A percentile compares a stretch with the other conserved stretches of the same genome.
phyloP scores from a whole-genome alignment of 2,113 vertebrate species.

The Myrmophylax atrothorax region DNA sequence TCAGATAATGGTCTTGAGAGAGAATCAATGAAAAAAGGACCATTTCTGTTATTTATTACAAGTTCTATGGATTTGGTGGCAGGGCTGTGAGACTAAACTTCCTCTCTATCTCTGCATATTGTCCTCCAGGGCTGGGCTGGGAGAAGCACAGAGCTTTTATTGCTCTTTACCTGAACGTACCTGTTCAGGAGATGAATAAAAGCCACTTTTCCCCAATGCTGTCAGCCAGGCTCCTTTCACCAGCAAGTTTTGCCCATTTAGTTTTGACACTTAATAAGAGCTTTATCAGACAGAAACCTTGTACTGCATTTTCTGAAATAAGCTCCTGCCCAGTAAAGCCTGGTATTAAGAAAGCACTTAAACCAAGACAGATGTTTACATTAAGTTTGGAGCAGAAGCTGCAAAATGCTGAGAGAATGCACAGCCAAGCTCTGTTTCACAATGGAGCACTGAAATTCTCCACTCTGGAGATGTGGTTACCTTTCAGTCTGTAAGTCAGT shows the following conservation, averaged over 20 bases:
- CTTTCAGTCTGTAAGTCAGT: background rate
- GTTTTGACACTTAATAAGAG: background rate
- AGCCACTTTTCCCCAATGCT: background rate
- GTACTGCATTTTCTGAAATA: background rate
- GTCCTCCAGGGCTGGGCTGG: background rate
- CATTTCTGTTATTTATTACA: background rate
- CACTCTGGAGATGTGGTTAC: background rate
- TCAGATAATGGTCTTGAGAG: background rate
- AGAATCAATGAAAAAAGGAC: background rate
- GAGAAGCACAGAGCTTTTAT: background rate
- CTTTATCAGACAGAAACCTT: background rate
- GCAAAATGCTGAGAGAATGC: background rate
- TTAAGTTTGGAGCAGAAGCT: background rate
- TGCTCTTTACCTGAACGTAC: background rate
- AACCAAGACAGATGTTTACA: background rate
- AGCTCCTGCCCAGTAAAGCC: background rate
- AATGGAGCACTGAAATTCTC: background rate
- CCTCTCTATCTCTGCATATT: background rate
- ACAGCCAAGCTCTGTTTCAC: background rate
- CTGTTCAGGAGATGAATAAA: constrained; percentile 20
- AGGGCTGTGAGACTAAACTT: background rate
- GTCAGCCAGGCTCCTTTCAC: background rate
- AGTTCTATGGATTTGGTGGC: background rate
- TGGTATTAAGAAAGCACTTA: background rate
- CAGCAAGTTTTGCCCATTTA: background rate